phyloP scores from a whole-genome alignment of 1,140 invertebrate genomes.

The Drosophila albomicans region DNA sequence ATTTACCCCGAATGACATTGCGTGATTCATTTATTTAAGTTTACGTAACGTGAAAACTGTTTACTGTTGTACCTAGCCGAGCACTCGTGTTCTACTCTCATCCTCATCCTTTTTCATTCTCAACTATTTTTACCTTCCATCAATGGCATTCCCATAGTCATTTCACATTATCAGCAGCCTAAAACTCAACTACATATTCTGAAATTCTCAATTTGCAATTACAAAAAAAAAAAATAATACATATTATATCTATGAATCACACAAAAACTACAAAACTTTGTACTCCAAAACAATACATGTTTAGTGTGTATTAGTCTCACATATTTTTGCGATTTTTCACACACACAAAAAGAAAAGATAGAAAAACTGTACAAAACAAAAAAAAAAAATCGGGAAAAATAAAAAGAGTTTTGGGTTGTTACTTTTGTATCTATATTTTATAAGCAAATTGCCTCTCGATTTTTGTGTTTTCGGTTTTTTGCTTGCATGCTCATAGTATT shows the following conservation, averaged over 20 bases:
- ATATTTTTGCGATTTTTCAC: conserved; percentile 28
- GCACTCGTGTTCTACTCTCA: conserved; percentile 21
- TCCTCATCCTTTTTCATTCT: conserved; percentile 7
- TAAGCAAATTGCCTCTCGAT: conserved; percentile 61
- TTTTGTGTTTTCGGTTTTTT: conserved; percentile 79
- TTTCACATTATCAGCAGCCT: conserved; percentile 11
- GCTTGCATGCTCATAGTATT: conserved; percentile 85
- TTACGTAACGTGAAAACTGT: conserved; percentile 67
- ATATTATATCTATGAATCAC: no score
- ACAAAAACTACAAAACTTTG: conserved; percentile 2
- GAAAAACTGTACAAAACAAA: no score
- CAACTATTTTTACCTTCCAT: conserved; percentile 14
- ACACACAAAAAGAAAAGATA: not conserved
- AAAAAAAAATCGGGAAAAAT: conserved; percentile 8
- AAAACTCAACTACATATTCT: conserved; percentile 20
- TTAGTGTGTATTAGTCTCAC: conserved; percentile 29
- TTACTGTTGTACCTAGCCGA: conserved; percentile 33
- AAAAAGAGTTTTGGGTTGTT: conserved; percentile 31
- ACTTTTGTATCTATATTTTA: conserved; percentile 15
- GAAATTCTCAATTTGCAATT: conserved; percentile 4
- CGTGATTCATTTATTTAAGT: conserved; percentile 81
- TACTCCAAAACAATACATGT: conserved; percentile 16
- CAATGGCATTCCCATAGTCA: conserved; percentile 26
- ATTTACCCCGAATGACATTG: conserved; percentile 82
- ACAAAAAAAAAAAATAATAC: no score